Conservation (phyloP, 2,113 vertebrate species). For the Cepphus grylle region DNA sequence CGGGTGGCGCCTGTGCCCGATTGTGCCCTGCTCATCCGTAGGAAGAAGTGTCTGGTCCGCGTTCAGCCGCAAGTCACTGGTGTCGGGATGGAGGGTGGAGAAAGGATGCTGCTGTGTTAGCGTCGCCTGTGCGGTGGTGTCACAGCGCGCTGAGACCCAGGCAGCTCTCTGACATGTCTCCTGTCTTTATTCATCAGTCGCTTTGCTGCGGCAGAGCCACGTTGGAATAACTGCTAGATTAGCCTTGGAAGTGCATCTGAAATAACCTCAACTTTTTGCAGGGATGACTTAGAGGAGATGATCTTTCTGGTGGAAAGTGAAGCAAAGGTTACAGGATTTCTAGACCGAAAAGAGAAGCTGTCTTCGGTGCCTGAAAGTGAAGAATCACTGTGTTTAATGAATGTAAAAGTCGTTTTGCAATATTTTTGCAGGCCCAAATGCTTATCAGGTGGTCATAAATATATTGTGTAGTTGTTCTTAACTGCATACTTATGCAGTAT, state of each 20-base stretch:
- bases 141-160: neutral
- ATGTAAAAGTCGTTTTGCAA: neutral
- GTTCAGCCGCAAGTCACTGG: accelerated
- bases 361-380: neutral
- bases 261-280: neutral
- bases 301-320: neutral
- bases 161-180: neutral
- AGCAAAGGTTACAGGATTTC: neutral
- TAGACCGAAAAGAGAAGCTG: neutral
- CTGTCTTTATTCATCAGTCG: neutral
- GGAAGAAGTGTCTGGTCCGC: accelerated
- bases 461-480: neutral
- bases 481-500: neutral
- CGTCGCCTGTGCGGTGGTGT: accelerated
- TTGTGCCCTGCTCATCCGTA: accelerated
- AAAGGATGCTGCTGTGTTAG: too few species aligned
- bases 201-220: neutral
- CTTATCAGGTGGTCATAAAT: neutral
- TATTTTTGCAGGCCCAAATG: neutral
- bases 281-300: neutral
- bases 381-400: neutral
- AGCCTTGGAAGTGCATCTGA: neutral
- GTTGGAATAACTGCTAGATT: neutral
- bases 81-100: neutral
- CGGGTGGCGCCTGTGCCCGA: accelerated